These are phyloP conservation scores for Colinus virginianus DNA, from an alignment of 2,113 vertebrate genomes.

Conservation along the genomic window DNA sequence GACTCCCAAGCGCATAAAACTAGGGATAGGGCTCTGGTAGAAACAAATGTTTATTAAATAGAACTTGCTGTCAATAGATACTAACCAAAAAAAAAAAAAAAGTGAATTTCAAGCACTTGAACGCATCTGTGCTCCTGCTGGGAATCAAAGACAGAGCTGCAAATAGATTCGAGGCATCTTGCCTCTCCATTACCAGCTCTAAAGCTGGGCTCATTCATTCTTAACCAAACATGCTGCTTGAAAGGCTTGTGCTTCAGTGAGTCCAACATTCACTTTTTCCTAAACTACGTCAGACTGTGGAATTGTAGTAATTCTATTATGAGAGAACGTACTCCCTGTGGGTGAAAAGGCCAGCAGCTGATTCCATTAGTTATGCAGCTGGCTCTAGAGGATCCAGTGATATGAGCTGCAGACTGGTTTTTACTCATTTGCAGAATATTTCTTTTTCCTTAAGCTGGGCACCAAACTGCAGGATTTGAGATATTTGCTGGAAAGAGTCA, in stretches of 20 bases:
- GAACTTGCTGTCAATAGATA: background rate
- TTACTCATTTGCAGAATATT: slow-evolving; percentile 9
- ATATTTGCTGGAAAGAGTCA: slow-evolving; percentile 28
- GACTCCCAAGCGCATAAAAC: background rate
- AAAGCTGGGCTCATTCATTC: background rate
- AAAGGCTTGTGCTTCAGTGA: slow-evolving; percentile 24
- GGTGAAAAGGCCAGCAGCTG: slow-evolving; percentile 7
- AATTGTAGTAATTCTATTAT: slow-evolving; percentile 33
- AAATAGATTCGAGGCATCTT: slow-evolving; percentile 37
- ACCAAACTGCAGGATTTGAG: slow-evolving; percentile 53
- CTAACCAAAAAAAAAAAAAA: background rate
- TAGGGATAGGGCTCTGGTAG: background rate
- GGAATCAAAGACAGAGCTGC: slow-evolving; percentile 22
- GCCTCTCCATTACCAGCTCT: background rate
- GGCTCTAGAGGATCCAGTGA: background rate
- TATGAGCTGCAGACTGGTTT: background rate
- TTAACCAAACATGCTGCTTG: background rate
- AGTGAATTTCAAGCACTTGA: slow-evolving; percentile 42
- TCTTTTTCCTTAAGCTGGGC: slow-evolving; percentile 42
- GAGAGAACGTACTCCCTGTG: background rate
- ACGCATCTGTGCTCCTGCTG: slow-evolving; percentile 21
- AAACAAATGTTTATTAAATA: slow-evolving; percentile 38
- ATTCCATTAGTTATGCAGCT: slow-evolving; percentile 57
- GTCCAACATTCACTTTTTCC: slow-evolving; percentile 10
- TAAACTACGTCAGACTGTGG: background rate